phyloP scores from a whole-genome alignment of 2,113 vertebrate species.

The Cichladusa arquata region DNA sequence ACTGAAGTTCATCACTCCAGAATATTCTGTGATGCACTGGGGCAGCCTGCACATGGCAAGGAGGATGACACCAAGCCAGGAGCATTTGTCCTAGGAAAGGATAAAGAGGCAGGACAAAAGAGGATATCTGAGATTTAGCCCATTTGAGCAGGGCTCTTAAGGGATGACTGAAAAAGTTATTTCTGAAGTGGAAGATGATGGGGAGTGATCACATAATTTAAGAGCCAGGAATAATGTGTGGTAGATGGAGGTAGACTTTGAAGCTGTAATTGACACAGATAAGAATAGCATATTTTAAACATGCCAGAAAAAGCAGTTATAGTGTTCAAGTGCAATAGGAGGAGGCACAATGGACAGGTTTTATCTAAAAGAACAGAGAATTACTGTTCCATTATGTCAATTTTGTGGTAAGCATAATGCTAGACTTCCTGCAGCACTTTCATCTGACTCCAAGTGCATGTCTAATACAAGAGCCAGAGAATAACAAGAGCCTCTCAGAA shows the following conservation, averaged over 20 bases:
- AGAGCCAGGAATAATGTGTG: not conserved
- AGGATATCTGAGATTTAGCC: not conserved
- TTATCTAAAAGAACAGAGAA: conserved; percentile 46
- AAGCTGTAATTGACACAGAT: conserved; percentile 31
- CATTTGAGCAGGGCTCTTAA: not conserved
- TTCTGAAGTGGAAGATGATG: conserved; percentile 10
- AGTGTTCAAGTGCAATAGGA: not conserved
- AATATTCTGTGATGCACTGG: not conserved
- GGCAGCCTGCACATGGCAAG: not conserved
- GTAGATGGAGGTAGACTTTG: conserved; percentile 7
- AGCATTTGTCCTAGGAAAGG: not conserved
- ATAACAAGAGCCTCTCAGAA: not conserved
- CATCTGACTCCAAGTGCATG: not conserved
- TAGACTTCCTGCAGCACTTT: conserved; percentile 15
- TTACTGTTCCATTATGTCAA: conserved; percentile 47
- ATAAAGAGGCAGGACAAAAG: not conserved
- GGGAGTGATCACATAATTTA: not conserved
- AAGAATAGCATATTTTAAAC: conserved; percentile 19
- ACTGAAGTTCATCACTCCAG: not conserved
- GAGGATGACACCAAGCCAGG: not conserved
- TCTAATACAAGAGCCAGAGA: not conserved
- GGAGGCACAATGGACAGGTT: conserved; percentile 22
- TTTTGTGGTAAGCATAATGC: not conserved
- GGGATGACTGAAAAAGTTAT: not conserved
- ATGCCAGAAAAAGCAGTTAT: conserved; percentile 16